Evolutionary conservation across 2,797 vertebrate genomes (phyloP), one percentile per base, ranked within the genome.

Genomic region (Heteromormyrus szaboi): DNA sequence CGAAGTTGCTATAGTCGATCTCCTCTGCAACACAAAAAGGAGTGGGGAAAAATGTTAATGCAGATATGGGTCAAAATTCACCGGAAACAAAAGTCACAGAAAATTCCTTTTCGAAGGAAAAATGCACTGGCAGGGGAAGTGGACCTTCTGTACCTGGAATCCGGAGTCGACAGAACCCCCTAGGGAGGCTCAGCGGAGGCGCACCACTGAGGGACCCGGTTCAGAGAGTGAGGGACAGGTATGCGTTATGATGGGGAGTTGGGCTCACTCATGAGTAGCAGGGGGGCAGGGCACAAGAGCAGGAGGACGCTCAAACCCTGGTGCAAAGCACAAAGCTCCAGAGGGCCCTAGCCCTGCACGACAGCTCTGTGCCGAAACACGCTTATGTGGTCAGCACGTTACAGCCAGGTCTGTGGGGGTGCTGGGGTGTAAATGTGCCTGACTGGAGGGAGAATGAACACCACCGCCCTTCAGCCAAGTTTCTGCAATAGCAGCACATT

Each of bases 1-100:
- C 97, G 1, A 98, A 99, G 94, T 95, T 97, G 87, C 96, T 94
- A 90, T 97, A 98, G 96, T 99, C 99, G 0, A 97, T 97, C 92
- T 99, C 99, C 92, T 99, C 99, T 99, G 97, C 88, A 93, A 90
- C 33, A 41, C 89, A 90, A 12, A 87, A 29, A 88, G 33, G 33
- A 76, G 2, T 0, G 41, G 14, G 68, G 14, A 6, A 9, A 33
- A 44, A 19, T 44, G 41, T 17, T 17, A 44, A 81, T 19, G 41
- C 17, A 22, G 41, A n/a, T 19, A 5, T 19, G 37, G 68, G 19
- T 41, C 5, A n/a, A n/a, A 79, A 79, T 79, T 37, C 5, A 12
- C 2, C 29, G 81, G 48, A 22, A 84, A 48, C 46, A 25, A 85
- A 48, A 84, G 12, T 85, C 81, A 85, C 46, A 0, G 41, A 33